phyloP scores from a whole-genome alignment of 2,888 invertebrate species.

The Sarcophaga caerulescens region DNA sequence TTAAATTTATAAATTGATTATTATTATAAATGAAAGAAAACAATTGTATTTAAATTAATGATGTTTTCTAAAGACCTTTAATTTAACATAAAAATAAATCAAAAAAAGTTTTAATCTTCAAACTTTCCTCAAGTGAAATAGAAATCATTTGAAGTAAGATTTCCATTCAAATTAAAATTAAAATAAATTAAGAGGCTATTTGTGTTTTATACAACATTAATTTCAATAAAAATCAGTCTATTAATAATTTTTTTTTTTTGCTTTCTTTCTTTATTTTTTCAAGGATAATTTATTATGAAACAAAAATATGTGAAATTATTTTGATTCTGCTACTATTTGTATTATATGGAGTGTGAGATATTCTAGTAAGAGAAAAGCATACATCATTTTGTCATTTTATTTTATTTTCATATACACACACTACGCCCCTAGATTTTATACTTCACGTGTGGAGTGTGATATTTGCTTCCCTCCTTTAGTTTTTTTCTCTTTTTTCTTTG shows the following conservation, averaged over 20 bases:
- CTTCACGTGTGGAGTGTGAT: slow-evolving; percentile 33
- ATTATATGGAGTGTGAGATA: not conserved
- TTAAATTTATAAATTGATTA: too few species aligned
- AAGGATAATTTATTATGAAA: not conserved
- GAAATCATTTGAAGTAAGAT: not conserved
- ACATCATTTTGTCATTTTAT: slow-evolving; percentile 62
- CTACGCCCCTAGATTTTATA: not conserved
- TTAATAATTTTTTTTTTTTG: not conserved
- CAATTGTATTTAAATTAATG: too few species aligned
- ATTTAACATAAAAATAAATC: too few species aligned
- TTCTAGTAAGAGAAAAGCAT: slow-evolving; percentile 31
- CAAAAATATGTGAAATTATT: not conserved
- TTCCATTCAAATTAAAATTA: slow-evolving; percentile 13
- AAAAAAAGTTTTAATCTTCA: not conserved
- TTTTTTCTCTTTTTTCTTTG: slow-evolving; percentile 15
- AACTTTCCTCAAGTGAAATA: not conserved
- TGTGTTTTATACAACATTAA: slow-evolving; percentile 42
- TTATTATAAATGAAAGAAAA: too few species aligned
- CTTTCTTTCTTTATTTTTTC: not conserved
- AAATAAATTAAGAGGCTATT: slow-evolving; percentile 31
- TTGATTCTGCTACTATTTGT: not conserved
- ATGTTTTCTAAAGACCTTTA: too few species aligned
- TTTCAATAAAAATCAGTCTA: slow-evolving; percentile 31
- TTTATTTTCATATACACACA: slow-evolving; percentile 11
- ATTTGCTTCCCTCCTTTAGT: slow-evolving; percentile 32